phyloP scores from a whole-genome alignment of 1,140 invertebrate species.

The Pentalonia nigronervosa region DNA sequence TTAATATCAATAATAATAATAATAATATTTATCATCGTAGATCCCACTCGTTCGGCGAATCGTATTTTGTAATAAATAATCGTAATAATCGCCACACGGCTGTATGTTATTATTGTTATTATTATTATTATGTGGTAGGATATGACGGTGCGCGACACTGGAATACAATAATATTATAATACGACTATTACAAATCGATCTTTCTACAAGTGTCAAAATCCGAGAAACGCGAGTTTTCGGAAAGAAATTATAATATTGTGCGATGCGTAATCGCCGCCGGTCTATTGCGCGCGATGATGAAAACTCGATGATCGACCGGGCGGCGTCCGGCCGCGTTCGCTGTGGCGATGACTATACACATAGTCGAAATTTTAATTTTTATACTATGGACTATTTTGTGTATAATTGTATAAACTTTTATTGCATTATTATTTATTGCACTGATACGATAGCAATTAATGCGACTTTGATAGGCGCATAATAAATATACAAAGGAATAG shows the following conservation, averaged over 20 bases:
- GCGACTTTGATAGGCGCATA: neutral
- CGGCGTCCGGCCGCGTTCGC: too few species aligned
- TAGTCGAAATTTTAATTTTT: neutral
- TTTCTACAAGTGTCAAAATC: neutral
- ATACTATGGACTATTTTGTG: neutral
- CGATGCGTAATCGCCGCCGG: neutral
- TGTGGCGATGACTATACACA: neutral
- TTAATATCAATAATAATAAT: too few species aligned
- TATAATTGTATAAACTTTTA: neutral
- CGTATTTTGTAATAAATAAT: neutral
- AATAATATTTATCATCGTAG: neutral
- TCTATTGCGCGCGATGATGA: neutral
- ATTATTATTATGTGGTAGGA: neutral
- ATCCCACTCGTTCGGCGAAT: constrained; percentile 10
- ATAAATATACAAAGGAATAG: neutral
- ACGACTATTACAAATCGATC: neutral
- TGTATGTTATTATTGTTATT: too few species aligned
- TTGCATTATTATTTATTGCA: neutral
- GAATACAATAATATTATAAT: neutral
- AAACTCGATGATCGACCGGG: neutral
- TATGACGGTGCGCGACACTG: neutral
- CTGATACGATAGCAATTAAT: neutral
- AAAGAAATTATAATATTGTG: neutral
- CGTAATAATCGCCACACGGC: neutral
- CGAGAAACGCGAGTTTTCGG: neutral